Base-by-base conservation (phyloP, 1,140 invertebrate species). In the Aricia agestis region DNA sequence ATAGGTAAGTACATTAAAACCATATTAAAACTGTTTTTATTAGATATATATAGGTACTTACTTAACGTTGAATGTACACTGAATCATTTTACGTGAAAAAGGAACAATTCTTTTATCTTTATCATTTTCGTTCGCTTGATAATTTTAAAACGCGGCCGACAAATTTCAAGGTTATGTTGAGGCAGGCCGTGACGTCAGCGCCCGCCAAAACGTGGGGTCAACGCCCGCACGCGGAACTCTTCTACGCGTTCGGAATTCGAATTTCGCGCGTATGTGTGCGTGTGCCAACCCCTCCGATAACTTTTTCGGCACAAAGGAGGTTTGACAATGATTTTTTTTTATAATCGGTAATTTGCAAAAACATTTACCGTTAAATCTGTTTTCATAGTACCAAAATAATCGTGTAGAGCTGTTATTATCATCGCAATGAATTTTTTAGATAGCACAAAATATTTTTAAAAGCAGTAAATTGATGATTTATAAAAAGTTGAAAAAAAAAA, bases 141-240 rank as follows among this genome's bases (percentile, higher is more conserved):
- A 13, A 52, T 52, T 52, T 52, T 52, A 9, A 52, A 68, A 70
- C 66, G 71, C 66, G 67, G 65, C 67, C 69, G 63, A 77, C 45
- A 9, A 52, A 52, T 52, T 83, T 83, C 85, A 87, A 87, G 87
- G 89, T 87, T 86, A 73, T 75, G 71, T 82, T 89, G 81, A 79
- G 88, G 86, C 81, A 90, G 88, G 88, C 86, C 85, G 83, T 89
- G 89, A 89, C 87, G 89, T 91, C 87, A 91, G 80, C 87, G 86
- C 89, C 88, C 87, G 87, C 88, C 86, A 90, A 90, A 90, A 84
- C 84, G 69, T 31, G 80, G 82, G 89, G 85, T 91, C 83, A 73
- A 74, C 78, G 87, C 79, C 87, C 88, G 83, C 80, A 83, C 79
- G 83, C 85, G 87, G 87, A 88, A 90, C 85, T 85, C 85, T 84